phyloP scores from a whole-genome alignment of 2,888 invertebrate species.

The Noctua comes region DNA sequence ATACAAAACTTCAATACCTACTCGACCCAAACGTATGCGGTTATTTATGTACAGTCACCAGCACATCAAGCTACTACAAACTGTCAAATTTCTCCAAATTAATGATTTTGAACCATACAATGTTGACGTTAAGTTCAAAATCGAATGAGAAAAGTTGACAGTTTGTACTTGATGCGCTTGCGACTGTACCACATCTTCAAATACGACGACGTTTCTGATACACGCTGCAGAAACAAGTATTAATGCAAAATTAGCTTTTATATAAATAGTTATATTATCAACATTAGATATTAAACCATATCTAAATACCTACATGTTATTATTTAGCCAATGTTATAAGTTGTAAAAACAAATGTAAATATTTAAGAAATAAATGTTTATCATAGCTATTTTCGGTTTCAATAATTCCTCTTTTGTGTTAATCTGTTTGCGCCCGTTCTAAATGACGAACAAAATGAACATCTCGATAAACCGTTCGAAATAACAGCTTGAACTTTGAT shows the following conservation, averaged over 20 bases:
- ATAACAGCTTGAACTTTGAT: constrained; percentile 70
- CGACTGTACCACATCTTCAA: no score
- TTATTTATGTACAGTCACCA: neutral
- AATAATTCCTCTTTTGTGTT: constrained; percentile 4
- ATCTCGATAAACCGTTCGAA: constrained; percentile 69
- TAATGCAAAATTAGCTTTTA: constrained; percentile 7
- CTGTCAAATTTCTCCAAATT: no score
- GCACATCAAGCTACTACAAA: no score
- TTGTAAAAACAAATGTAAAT: constrained; percentile 57
- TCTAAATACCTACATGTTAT: constrained; percentile 14
- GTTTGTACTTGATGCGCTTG: no score
- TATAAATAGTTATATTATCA: constrained; percentile 17
- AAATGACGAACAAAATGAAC: constrained; percentile 45
- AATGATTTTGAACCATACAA: no score
- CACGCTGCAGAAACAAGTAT: constrained; percentile 7
- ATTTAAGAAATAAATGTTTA: constrained; percentile 59
- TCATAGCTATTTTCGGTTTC: constrained; percentile 11
- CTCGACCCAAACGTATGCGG: neutral
- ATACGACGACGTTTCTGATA: neutral
- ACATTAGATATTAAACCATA: constrained; percentile 19
- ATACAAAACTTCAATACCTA: neutral
- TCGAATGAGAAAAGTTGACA: no score
- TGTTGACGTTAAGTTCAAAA: no score
- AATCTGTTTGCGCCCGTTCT: constrained; percentile 35
- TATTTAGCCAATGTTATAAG: constrained; percentile 23